A percentile compares a stretch with the other conserved stretches of the same genome.
phyloP scores from a whole-genome alignment of 2,888 invertebrate species.

The Epinotia brunnichana region DNA sequence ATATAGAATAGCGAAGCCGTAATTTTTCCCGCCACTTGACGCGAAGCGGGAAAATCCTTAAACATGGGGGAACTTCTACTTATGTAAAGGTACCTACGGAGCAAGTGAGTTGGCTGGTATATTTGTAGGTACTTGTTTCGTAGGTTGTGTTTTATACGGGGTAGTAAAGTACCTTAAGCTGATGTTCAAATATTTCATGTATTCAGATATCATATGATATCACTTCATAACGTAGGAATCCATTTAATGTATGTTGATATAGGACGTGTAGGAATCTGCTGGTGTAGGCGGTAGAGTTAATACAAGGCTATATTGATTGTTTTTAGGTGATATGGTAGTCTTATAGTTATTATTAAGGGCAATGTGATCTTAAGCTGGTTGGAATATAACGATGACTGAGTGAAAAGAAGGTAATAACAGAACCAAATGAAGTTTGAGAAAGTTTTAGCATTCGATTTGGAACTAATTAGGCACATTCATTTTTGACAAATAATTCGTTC shows the following conservation, averaged over 20 bases:
- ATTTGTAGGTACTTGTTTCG: background rate
- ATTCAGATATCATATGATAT: background rate
- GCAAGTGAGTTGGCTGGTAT: background rate
- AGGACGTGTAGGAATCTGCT: background rate
- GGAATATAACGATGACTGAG: too few relatives aligned
- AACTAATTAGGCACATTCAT: too few relatives aligned
- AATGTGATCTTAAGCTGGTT: too few relatives aligned
- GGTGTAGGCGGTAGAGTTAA: background rate
- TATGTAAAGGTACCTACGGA: background rate
- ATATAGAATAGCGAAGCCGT: background rate
- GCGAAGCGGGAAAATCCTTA: conserved; percentile 48
- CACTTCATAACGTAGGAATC: background rate
- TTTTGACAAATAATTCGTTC: too few relatives aligned
- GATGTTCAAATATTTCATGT: background rate
- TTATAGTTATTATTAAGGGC: too few relatives aligned
- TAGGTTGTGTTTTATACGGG: background rate
- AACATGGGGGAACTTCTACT: conserved; percentile 15
- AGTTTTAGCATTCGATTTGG: too few relatives aligned
- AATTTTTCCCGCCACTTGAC: conserved; percentile 43
- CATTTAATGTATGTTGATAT: background rate
- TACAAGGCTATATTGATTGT: too few relatives aligned
- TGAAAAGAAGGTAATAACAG: too few relatives aligned
- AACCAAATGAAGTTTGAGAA: too few relatives aligned
- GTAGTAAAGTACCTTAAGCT: background rate
- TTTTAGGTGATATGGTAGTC: too few relatives aligned